Evolutionary conservation across 2,888 invertebrate genomes (phyloP).

Genomic region (Scelioninae gen. 1): DNA sequence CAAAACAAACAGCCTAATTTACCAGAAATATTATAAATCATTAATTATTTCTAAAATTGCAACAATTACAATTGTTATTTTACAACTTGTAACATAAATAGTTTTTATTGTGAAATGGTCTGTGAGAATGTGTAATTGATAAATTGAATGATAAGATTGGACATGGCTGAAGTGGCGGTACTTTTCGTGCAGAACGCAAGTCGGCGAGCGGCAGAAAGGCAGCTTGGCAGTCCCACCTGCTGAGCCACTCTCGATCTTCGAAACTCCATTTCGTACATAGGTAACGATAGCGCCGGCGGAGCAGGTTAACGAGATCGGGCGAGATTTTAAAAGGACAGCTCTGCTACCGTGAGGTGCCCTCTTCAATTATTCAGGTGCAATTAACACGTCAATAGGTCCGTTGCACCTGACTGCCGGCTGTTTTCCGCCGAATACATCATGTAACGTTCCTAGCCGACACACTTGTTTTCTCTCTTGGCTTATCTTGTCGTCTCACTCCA

Average conservation of each 20-base stretch:
- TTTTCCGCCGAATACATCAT: conserved; percentile 66
- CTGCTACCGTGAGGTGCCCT: conserved; percentile 73
- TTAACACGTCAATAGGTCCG: conserved; percentile 82
- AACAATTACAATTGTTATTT: neutral
- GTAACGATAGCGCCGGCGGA: conserved; percentile 55
- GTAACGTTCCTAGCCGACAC: too few relatives aligned
- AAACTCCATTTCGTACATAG: conserved; percentile 48
- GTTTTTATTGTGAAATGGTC: conserved; percentile 6
- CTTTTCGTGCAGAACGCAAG: conserved; percentile 23
- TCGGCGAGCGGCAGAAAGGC: conserved; percentile 22
- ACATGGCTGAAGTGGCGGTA: conserved; percentile 30
- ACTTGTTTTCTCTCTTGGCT: too few relatives aligned
- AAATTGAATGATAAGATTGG: conserved; percentile 47
- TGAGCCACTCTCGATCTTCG: conserved; percentile 57
- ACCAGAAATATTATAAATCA: too few relatives aligned
- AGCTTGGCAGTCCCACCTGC: conserved; percentile 49
- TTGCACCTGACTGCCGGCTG: conserved; percentile 78
- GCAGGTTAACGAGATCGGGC: conserved; percentile 78
- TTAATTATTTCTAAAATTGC: neutral
- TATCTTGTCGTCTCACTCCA: conserved; percentile 30
- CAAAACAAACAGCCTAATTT: too few relatives aligned
- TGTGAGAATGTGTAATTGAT: conserved; percentile 36
- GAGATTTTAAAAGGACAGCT: conserved; percentile 80
- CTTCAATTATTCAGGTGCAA: conserved; percentile 81
- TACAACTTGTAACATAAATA: neutral